Percentiles rank a stretch among this genome's conserved stretches.
These are phyloP conservation scores for Lamprologus ornatipinnis DNA, from an alignment of 2,113 vertebrate genomes.

Conservation along the genomic window DNA sequence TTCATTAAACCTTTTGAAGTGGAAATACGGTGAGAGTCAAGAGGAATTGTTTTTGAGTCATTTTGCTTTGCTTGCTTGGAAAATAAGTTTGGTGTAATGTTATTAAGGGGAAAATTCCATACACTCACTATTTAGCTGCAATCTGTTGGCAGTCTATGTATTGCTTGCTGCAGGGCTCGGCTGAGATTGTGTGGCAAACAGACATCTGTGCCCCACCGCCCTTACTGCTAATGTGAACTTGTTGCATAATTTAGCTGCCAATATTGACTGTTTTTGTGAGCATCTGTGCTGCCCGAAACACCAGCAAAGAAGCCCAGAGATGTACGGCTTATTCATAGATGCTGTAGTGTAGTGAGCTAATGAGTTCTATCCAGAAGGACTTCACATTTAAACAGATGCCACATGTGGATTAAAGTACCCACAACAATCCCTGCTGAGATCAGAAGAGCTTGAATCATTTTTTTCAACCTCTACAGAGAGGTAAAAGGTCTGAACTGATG, in stretches of 20 bases:
- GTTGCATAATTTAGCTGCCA: not conserved
- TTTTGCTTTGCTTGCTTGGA: not conserved
- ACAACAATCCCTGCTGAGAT: not conserved
- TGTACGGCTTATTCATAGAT: not conserved
- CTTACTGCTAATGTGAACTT: not conserved
- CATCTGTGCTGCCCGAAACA: not conserved
- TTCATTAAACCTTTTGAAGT: slow-evolving; percentile 82
- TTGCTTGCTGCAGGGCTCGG: not conserved
- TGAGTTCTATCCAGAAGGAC: not conserved
- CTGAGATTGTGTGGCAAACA: not conserved
- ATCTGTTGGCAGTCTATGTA: not conserved
- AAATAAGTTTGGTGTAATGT: not conserved
- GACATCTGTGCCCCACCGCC: not conserved
- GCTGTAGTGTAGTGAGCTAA: not conserved
- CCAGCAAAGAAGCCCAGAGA: not conserved
- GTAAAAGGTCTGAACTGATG: not conserved
- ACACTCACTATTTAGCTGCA: not conserved
- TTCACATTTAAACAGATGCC: not conserved
- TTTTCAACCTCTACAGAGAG: not conserved
- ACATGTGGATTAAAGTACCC: not conserved
- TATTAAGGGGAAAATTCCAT: not conserved
- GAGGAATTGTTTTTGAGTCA: not conserved
- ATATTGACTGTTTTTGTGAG: not conserved
- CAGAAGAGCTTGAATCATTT: not conserved
- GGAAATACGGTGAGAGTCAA: slow-evolving; percentile 71